These are phyloP conservation scores for Papilio machaon DNA, from an alignment of 1,140 invertebrate species.

Conservation along the genomic window DNA sequence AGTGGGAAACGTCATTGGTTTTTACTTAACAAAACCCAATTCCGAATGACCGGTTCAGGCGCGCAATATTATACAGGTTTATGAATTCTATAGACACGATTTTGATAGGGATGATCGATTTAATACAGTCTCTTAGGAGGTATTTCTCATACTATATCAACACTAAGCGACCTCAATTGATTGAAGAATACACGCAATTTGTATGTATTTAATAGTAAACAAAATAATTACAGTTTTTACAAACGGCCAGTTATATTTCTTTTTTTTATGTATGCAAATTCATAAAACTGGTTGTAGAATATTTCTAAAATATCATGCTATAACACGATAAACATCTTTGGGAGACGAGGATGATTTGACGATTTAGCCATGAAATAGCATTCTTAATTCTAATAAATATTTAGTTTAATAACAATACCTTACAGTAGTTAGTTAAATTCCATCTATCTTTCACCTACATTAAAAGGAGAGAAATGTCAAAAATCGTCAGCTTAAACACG, in stretches of 20 bases:
- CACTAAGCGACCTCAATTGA: background rate
- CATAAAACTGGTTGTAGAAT: constrained; percentile 21
- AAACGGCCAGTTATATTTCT: constrained; percentile 10
- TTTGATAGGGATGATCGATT: background rate
- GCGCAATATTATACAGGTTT: background rate
- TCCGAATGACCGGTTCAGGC: constrained; percentile 20
- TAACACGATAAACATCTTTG: background rate
- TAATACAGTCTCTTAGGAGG: background rate
- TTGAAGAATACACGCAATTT: background rate
- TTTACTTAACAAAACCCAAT: constrained; percentile 2
- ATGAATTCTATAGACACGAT: background rate
- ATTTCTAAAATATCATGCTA: constrained; percentile 8
- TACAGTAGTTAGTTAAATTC: background rate
- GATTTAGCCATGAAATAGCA: background rate
- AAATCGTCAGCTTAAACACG: background rate
- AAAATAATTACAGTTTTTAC: background rate
- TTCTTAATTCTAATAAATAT: background rate
- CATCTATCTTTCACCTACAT: background rate
- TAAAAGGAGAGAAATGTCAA: background rate
- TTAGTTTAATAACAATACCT: background rate
- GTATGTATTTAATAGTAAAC: background rate
- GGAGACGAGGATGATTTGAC: background rate
- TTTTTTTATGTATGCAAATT: background rate
- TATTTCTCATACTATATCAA: background rate
- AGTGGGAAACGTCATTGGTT: constrained; percentile 13